Evolutionary conservation across 1,140 invertebrate species (phyloP).

Genomic region (Leptinotarsa undecemlineata): DNA sequence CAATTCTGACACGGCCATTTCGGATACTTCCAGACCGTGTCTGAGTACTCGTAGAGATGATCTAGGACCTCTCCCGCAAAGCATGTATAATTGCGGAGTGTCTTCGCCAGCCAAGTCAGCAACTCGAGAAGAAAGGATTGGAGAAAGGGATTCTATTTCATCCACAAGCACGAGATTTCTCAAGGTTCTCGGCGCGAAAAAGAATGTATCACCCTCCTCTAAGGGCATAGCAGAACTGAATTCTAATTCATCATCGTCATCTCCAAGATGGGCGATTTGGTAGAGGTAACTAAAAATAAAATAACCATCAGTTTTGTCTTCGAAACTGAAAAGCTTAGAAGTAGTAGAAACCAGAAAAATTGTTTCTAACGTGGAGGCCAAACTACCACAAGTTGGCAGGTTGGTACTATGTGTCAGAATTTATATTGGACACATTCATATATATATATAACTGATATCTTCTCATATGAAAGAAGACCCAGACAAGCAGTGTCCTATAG

Average conservation of each 20-base stretch:
- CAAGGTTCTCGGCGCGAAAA: slow-evolving; percentile 92
- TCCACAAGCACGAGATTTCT: slow-evolving; percentile 97
- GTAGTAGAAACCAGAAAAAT: background rate
- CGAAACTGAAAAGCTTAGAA: too few relatives aligned
- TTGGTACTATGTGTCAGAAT: slow-evolving; percentile 26
- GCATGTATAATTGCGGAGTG: slow-evolving; percentile 95
- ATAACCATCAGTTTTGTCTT: too few relatives aligned
- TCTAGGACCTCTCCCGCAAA: slow-evolving; percentile 92
- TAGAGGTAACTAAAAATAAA: slow-evolving; percentile 81
- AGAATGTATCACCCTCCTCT: slow-evolving; percentile 98
- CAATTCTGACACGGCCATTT: slow-evolving; percentile 99
- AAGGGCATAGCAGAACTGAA: slow-evolving; percentile 98
- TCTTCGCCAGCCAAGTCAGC: slow-evolving; percentile 94
- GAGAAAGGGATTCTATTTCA: slow-evolving; percentile 96
- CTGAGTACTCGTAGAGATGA: slow-evolving; percentile 91
- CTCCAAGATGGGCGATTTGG: slow-evolving; percentile 98
- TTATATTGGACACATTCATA: slow-evolving; percentile 20
- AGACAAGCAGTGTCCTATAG: background rate
- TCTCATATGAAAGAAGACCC: background rate
- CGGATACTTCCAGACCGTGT: slow-evolving; percentile 96
- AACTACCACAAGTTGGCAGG: slow-evolving; percentile 5
- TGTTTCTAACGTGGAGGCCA: slow-evolving; percentile 18
- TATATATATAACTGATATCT: background rate
- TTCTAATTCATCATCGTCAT: slow-evolving; percentile 99
- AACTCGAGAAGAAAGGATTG: slow-evolving; percentile 85